A percentile compares a stretch with the other conserved stretches of the same genome.
These are phyloP conservation scores for Dromas ardeola DNA, from an alignment of 2,113 vertebrate species.

Conservation along the genomic window DNA sequence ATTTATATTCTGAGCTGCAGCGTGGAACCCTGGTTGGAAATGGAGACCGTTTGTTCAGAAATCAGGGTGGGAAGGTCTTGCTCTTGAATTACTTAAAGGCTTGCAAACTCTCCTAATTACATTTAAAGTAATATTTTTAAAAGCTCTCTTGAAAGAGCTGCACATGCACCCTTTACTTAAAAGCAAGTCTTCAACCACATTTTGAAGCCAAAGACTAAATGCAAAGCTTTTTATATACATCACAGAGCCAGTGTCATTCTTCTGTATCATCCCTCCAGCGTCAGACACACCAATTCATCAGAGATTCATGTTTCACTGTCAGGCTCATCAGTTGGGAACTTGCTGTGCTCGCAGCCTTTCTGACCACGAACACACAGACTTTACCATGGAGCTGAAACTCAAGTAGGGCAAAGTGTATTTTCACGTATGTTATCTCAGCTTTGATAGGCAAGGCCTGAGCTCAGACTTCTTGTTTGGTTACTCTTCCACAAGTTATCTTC, in stretches of 20 bases:
- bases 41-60: conserved; percentile 41
- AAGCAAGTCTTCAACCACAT: background rate
- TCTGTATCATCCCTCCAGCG: background rate
- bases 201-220: background rate
- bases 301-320: background rate
- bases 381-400: background rate
- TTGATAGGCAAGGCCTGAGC: background rate
- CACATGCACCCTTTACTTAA: background rate
- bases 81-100: conserved; percentile 28
- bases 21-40: background rate
- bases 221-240: background rate
- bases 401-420: background rate
- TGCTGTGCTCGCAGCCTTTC: background rate
- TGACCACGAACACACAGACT: background rate
- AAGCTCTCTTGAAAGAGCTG: background rate
- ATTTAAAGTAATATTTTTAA: background rate
- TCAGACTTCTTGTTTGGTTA: background rate
- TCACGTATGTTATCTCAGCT: background rate
- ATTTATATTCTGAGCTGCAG: conserved; percentile 48
- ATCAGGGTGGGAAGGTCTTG: conserved; percentile 27
- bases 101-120: conserved; percentile 39
- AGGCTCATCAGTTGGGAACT: background rate
- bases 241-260: background rate
- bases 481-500: background rate
- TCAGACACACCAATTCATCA: background rate